These are phyloP conservation scores for Rana temporaria DNA, from an alignment of 2,113 vertebrate species.

Conservation along the genomic window DNA sequence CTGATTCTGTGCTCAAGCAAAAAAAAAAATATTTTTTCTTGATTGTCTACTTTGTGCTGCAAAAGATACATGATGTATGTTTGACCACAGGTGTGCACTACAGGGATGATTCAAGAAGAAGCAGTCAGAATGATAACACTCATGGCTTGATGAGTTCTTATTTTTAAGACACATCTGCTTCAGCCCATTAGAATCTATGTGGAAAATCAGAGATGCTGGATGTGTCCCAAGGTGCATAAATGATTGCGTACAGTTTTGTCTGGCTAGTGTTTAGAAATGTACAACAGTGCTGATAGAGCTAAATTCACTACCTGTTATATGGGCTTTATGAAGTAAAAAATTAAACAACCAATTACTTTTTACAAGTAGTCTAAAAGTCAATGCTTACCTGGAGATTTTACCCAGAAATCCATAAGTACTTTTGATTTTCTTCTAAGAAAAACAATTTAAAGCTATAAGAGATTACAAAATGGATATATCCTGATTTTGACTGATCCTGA, in stretches of 20 bases:
- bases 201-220: conserved; percentile 68
- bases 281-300: conserved; percentile 67
- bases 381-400: conserved; percentile 46
- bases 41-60: background rate
- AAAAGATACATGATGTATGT: conserved; percentile 42
- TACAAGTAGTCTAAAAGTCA: conserved; percentile 35
- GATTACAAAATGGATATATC: background rate
- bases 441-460: background rate
- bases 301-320: conserved; percentile 62
- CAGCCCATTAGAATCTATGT: conserved; percentile 67
- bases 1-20: conserved; percentile 4
- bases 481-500: background rate
- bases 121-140: conserved; percentile 63
- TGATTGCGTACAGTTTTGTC: conserved; percentile 68
- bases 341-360: conserved; percentile 52
- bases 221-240: conserved; percentile 69
- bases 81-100: conserved; percentile 60
- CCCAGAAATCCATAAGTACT: conserved; percentile 5
- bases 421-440: conserved; percentile 24
- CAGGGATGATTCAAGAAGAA: conserved; percentile 61
- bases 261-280: conserved; percentile 72
- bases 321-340: conserved; percentile 42
- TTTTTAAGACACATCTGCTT: conserved; percentile 70
- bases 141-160: conserved; percentile 66
- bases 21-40: conserved; percentile 12